Base-by-base conservation (phyloP, 1,140 invertebrate genomes). In the Gryon sp. region DNA sequence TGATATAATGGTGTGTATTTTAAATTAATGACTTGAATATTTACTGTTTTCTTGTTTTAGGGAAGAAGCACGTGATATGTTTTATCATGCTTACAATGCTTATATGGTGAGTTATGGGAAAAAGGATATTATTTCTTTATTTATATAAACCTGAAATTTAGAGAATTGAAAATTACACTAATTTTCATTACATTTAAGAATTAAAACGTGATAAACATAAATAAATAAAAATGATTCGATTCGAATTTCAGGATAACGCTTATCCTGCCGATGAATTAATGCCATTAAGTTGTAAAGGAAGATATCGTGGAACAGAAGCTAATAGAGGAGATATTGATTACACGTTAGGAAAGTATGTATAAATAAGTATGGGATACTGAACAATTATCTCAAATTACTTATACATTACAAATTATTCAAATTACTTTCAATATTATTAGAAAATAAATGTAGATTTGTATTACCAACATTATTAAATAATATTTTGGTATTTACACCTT, bases 221-320 rank as follows among this genome's bases (percentile, higher is more conserved):
- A n/a, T n/a, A n/a, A n/a, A n/a, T n/a, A n/a, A n/a, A n/a, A 46
- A 28, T 20, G 4, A 62, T 30, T 40, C 0, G n/a, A 34, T 12
- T 80, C n/a, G n/a, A n/a, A 63, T 82, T 85, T 4, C 74, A 91
- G 90, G 92, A 95, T 75, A 95, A 99, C 92, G 98, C 98, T 11
- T 99, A 96, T 90, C 98, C 98, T 60, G 97, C 97, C 18, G 98
- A 99, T 91, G 98, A 99, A 89, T 89, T 99, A 36, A 99, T 99
- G 97, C 98, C 98, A 1, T 90, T 99, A 16, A 97, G 94, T 84
- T 99, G 98, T 87, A 93, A 95, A 84, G 98, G 97, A 28, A 90
- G 98, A 48, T 98, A 94, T 86, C 89, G 97, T 78, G 95, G 95
- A 4, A 91, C 94, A 15, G 95, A 97, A 55, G 93, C 95, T 9